Conservation (phyloP, 2,113 vertebrate species). For the Tapirus terrestris region DNA sequence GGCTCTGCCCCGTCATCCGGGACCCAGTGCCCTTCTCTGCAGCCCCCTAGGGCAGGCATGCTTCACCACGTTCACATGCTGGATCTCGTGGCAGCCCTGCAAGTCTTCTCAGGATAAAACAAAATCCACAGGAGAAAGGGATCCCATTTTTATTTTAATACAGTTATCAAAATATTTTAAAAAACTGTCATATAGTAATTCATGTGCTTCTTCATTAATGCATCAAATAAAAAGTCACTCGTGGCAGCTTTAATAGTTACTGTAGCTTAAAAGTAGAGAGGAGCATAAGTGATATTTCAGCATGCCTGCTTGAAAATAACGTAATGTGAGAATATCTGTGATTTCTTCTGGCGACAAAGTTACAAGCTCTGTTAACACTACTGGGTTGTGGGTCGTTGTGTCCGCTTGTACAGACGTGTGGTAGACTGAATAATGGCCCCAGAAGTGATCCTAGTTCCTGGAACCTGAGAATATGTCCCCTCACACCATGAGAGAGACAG, state of each 20-base stretch:
- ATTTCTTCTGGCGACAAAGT: background rate
- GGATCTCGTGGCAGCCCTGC: background rate
- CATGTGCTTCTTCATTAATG: background rate
- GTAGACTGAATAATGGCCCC: background rate
- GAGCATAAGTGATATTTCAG: background rate
- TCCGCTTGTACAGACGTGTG: background rate
- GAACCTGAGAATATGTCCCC: no score
- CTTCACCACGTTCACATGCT: background rate
- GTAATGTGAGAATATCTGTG: background rate
- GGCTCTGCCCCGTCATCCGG: no score
- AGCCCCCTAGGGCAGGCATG: background rate
- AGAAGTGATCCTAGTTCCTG: no score
- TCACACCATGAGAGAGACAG: no score
- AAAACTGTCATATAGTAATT: background rate
- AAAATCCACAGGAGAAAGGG: background rate
- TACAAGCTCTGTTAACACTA: no score
- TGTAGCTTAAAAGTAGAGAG: background rate
- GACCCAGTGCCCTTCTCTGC: background rate
- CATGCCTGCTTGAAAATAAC: background rate
- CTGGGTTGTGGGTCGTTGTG: background rate
- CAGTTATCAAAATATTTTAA: slow-evolving; percentile 36
- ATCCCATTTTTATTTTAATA: background rate
- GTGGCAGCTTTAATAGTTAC: background rate
- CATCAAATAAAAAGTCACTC: background rate
- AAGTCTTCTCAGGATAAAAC: background rate